These are phyloP conservation scores for Entomobrya multifasciata DNA, from an alignment of 2,888 invertebrate genomes.

Conservation along the genomic window DNA sequence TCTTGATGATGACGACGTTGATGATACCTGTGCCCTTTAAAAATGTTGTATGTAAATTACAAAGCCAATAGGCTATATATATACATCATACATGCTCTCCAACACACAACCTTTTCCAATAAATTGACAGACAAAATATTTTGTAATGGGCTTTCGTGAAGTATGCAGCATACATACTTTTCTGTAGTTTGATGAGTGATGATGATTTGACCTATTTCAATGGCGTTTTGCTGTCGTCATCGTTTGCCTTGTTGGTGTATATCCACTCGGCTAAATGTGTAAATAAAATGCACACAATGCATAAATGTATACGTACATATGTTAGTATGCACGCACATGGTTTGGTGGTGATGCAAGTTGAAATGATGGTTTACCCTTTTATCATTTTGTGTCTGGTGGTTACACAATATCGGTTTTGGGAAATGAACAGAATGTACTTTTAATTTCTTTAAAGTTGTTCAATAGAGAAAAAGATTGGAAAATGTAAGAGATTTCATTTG, in stretches of 20 bases:
- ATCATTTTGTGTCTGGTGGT: too few relatives aligned
- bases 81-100: background rate
- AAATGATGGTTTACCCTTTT: too few relatives aligned
- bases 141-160: background rate
- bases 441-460: too few relatives aligned
- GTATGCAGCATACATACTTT: too few relatives aligned
- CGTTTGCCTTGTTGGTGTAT: constrained; percentile 24
- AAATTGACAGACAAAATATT: background rate
- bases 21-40: constrained; percentile 9
- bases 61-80: background rate
- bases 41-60: background rate
- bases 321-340: too few relatives aligned
- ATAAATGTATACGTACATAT: background rate
- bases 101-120: background rate
- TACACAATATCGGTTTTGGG: too few relatives aligned
- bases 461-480: background rate
- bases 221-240: constrained; percentile 41
- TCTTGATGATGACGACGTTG: background rate
- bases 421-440: too few relatives aligned
- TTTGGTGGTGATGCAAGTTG: too few relatives aligned
- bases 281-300: constrained; percentile 11
- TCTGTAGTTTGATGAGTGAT: constrained; percentile 33
- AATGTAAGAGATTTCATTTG: background rate
- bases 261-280: background rate
- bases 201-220: constrained; percentile 50